Percentiles rank a stretch among this genome's conserved stretches.
These are phyloP conservation scores for Bradypodion ventrale DNA, from an alignment of 2,797 vertebrate species.

Conservation along the genomic window DNA sequence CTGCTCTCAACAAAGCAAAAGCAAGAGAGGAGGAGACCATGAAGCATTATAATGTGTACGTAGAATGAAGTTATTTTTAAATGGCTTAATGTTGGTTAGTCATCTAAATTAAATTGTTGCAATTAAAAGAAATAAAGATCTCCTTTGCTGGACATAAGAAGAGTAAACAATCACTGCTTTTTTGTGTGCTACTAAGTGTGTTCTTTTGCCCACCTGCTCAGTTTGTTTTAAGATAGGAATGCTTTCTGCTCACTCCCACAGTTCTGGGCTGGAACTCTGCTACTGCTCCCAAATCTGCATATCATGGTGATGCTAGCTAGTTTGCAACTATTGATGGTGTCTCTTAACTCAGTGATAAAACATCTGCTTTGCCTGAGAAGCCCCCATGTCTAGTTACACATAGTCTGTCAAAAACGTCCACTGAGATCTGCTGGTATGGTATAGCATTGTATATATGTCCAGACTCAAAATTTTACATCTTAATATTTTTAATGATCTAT, in stretches of 20 bases:
- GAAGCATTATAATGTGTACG: background rate
- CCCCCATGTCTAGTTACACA: background rate
- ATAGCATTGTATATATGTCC: background rate
- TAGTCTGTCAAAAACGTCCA: background rate
- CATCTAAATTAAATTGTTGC: constrained; percentile 1
- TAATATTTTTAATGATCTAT: background rate
- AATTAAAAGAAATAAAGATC: constrained; percentile 34
- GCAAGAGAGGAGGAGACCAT: background rate
- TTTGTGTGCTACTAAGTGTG: constrained; percentile 49
- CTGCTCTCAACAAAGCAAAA: background rate
- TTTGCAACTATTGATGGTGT: background rate
- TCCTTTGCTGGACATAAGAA: background rate
- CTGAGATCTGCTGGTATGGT: background rate
- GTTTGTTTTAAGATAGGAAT: background rate
- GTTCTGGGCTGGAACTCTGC: constrained; percentile 47
- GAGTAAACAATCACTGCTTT: constrained; percentile 13
- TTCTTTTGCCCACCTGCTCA: constrained; percentile 23
- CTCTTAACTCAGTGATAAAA: background rate
- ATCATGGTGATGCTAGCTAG: background rate
- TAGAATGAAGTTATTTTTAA: background rate
- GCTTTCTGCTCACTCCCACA: background rate
- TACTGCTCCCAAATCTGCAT: background rate
- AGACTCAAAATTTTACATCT: background rate
- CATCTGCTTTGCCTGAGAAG: background rate
- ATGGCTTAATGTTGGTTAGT: fast-evolving